A percentile compares a stretch with the other conserved stretches of the same genome.
Conservation (phyloP, 2,797 vertebrate genomes). For the Antennarius maculatus region DNA sequence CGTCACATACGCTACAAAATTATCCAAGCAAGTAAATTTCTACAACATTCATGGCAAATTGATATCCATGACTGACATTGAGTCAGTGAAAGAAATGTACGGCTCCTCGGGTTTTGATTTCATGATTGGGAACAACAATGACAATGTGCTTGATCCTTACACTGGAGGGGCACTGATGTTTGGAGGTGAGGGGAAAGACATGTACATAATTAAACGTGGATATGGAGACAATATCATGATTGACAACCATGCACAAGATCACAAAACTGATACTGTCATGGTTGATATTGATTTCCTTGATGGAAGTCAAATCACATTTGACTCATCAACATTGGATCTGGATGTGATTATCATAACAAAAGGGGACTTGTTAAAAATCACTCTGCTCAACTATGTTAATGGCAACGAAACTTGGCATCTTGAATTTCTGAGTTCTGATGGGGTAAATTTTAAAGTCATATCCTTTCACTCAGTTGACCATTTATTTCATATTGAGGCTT, state of each 20-base stretch:
- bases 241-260: conserved; percentile 59
- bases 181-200: conserved; percentile 60
- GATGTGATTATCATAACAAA: conserved; percentile 16
- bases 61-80: conserved; percentile 10
- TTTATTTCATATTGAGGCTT: conserved; percentile 34
- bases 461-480: not conserved
- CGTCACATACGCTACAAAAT: not conserved
- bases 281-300: conserved; percentile 56
- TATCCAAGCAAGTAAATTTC: not conserved
- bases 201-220: conserved; percentile 54
- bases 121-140: conserved; percentile 59
- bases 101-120: conserved; percentile 57
- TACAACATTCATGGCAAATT: conserved; percentile 5
- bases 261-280: conserved; percentile 44
- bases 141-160: conserved; percentile 58
- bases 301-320: not conserved
- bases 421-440: conserved; percentile 47
- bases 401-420: conserved; percentile 38
- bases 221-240: conserved; percentile 29
- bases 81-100: conserved; percentile 51
- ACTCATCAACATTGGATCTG: conserved; percentile 5
- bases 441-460: conserved; percentile 45
- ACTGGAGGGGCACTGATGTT: conserved; percentile 46
- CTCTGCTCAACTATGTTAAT: conserved; percentile 19
- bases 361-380: conserved; percentile 16